A percentile compares a stretch with the other conserved stretches of the same genome.
Evolutionary conservation across 2,113 vertebrate species (phyloP).

Genomic region (Oryzias melastigma): DNA sequence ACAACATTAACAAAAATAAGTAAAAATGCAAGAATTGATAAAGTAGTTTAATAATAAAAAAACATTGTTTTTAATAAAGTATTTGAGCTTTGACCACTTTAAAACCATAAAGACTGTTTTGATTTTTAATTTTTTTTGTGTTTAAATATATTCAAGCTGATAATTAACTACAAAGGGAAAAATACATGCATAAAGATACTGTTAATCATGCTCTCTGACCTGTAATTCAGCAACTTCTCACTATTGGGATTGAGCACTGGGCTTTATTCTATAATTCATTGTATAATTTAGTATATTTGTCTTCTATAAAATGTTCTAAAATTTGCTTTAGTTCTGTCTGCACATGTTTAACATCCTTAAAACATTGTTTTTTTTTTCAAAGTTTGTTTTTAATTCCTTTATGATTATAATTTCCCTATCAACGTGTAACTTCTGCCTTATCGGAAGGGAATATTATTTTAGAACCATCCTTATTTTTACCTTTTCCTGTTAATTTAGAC

Average conservation of each 20-base stretch:
- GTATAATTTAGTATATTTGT: constrained; percentile 15
- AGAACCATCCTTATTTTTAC: constrained; percentile 13
- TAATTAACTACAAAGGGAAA: neutral
- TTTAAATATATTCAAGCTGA: neutral
- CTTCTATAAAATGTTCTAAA: constrained; percentile 7
- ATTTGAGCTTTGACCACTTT: too few species aligned
- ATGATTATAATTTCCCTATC: neutral
- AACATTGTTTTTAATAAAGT: neutral
- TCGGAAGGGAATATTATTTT: constrained; percentile 7
- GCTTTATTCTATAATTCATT: constrained; percentile 6
- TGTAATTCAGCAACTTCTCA: constrained; percentile 9
- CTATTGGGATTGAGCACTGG: constrained; percentile 27
- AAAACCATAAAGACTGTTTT: neutral
- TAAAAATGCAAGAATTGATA: too few species aligned
- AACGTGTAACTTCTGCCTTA: neutral
- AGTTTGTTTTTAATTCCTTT: constrained; percentile 4
- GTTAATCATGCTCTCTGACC: too few species aligned
- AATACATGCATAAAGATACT: too few species aligned
- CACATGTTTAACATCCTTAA: constrained; percentile 4
- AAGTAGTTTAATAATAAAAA: neutral
- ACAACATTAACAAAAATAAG: too few species aligned
- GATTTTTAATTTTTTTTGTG: neutral
- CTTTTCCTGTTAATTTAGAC: constrained; percentile 8
- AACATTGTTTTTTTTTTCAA: constrained; percentile 7
- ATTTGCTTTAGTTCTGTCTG: constrained; percentile 11